Conservation (phyloP, 2,113 vertebrate genomes). For the Pimephales promelas region DNA sequence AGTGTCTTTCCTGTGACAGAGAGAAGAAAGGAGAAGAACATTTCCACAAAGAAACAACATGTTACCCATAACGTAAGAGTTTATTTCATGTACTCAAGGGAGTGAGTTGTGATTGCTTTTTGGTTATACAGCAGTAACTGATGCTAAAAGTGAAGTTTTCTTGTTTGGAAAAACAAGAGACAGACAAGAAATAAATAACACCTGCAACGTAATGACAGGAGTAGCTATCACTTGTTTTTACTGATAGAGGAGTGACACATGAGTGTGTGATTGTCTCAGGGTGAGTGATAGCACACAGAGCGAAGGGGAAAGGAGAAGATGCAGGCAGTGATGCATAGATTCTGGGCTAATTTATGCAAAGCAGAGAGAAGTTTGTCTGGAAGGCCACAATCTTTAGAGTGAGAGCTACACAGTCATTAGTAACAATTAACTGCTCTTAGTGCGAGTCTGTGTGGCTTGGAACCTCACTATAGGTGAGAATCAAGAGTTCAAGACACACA, state of each 20-base stretch:
- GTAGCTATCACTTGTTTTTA: slow-evolving; percentile 21
- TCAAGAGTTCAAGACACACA: background rate
- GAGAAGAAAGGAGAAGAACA: slow-evolving; percentile 17
- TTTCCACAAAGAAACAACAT: slow-evolving; percentile 19
- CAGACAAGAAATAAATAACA: slow-evolving; percentile 17
- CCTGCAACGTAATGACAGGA: slow-evolving; percentile 31
- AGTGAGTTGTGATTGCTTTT: background rate
- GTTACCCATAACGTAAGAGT: background rate
- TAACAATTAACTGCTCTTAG: slow-evolving; percentile 27
- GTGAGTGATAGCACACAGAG: slow-evolving; percentile 15
- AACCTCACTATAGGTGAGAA: background rate
- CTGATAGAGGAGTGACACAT: slow-evolving; percentile 24
- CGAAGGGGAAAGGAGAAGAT: slow-evolving; percentile 10
- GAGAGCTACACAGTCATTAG: slow-evolving; percentile 35
- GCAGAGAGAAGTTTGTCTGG: slow-evolving; percentile 26
- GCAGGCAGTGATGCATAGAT: slow-evolving; percentile 25
- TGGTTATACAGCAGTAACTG: background rate
- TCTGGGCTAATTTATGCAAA: slow-evolving; percentile 37
- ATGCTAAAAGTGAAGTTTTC: background rate
- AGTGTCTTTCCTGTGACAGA: slow-evolving; percentile 69
- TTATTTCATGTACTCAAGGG: background rate
- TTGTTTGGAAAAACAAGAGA: slow-evolving; percentile 20
- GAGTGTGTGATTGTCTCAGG: slow-evolving; percentile 17
- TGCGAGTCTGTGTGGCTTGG: background rate
- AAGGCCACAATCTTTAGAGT: background rate